Conservation (phyloP, 2,797 vertebrate species). For the Taeniopygia guttata region DNA sequence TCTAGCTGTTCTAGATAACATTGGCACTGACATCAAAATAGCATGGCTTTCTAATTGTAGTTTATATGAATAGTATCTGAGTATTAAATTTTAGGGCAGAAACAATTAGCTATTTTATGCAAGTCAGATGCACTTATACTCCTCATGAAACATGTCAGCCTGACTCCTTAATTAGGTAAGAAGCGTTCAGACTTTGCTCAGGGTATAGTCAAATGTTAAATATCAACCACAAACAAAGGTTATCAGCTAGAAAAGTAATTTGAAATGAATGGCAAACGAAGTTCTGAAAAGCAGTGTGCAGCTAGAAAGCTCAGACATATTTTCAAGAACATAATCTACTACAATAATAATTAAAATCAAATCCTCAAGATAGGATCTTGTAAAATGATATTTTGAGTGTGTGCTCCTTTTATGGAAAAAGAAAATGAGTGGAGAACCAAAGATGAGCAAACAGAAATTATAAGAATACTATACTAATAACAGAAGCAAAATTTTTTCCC, state of each 20-base stretch:
- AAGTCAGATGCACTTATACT: not conserved
- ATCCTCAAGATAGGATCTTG: not conserved
- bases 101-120: not conserved
- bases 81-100: not conserved
- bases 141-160: not conserved
- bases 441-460: not conserved
- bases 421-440: not conserved
- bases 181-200: not conserved
- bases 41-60: not conserved
- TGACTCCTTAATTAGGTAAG: not conserved
- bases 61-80: not conserved
- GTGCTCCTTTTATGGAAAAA: not conserved
- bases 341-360: not conserved
- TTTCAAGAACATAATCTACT: not conserved
- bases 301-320: not conserved
- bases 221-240: not conserved
- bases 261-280: not conserved
- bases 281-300: not conserved
- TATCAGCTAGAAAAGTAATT: not conserved
- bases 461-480: not conserved
- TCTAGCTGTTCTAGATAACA: not conserved
- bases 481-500: rapidly evolving
- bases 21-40: not conserved
- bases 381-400: not conserved
- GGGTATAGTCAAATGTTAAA: not conserved